Evolutionary conservation across 2,888 invertebrate species (phyloP).

Genomic region (Phyllotreta cruciferae): DNA sequence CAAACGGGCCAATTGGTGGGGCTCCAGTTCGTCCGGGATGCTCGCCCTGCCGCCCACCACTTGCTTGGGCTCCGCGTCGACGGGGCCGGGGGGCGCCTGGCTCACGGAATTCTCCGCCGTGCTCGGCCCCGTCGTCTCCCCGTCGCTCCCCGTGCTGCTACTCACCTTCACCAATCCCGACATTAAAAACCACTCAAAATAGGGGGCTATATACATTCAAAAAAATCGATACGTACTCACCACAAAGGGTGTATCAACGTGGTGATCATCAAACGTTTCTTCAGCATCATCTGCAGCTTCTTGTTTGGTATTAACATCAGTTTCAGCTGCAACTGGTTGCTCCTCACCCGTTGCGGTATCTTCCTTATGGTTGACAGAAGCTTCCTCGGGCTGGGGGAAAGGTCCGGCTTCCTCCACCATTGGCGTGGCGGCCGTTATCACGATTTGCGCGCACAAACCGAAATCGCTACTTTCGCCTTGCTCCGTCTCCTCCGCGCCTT

Average conservation of each 20-base stretch:
- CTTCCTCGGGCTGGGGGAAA: slow-evolving; percentile 70
- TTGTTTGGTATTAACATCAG: slow-evolving; percentile 10
- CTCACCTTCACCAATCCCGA: slow-evolving; percentile 60
- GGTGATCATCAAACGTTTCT: slow-evolving; percentile 63
- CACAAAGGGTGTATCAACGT: slow-evolving; percentile 65
- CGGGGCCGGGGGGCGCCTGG: slow-evolving; percentile 54
- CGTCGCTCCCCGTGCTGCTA: slow-evolving; percentile 71
- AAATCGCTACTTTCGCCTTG: slow-evolving; percentile 57
- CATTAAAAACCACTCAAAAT: too few species aligned
- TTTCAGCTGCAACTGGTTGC: slow-evolving; percentile 4
- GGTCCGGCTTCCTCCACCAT: slow-evolving; percentile 86
- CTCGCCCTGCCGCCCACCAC: slow-evolving; percentile 81
- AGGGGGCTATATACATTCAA: too few species aligned
- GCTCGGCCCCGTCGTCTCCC: slow-evolving; percentile 69
- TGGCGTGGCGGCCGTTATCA: slow-evolving; percentile 93
- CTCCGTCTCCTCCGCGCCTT: slow-evolving; percentile 34
- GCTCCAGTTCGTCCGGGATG: slow-evolving; percentile 88
- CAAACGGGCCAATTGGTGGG: slow-evolving; percentile 85
- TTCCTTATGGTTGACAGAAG: slow-evolving; percentile 46
- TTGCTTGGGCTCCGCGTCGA: slow-evolving; percentile 64
- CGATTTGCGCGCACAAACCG: slow-evolving; percentile 86
- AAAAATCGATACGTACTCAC: slow-evolving; percentile 40
- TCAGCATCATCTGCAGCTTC: slow-evolving; percentile 40
- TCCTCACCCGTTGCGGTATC: slow-evolving; percentile 28
- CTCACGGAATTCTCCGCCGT: slow-evolving; percentile 69